Evolutionary conservation across 2,113 vertebrate genomes (phyloP).

Genomic region (Gopherus evgoodei): DNA sequence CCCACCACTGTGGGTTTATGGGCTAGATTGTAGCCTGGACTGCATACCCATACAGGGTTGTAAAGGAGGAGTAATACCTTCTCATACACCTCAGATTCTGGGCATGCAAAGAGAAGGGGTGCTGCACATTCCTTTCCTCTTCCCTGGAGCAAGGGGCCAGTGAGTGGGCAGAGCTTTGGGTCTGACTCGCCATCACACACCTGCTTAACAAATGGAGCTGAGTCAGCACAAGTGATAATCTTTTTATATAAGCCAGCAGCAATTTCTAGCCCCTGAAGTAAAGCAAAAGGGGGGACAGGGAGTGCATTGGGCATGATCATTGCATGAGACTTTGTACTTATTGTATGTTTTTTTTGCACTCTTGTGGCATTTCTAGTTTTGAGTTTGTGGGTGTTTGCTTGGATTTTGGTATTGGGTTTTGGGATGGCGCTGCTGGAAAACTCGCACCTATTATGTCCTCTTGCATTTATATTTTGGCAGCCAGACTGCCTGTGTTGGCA

Average conservation of each 20-base stretch:
- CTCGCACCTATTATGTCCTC: not conserved
- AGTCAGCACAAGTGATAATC: not conserved
- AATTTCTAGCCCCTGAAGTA: not conserved
- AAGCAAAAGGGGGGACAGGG: not conserved
- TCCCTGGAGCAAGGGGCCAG: not conserved
- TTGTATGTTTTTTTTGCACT: not conserved
- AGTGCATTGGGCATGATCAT: not conserved
- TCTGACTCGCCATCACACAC: not conserved
- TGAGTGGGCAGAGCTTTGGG: not conserved
- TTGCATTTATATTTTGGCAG: not conserved
- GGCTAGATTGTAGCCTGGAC: not conserved
- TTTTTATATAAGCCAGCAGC: not conserved
- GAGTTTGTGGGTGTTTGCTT: not conserved
- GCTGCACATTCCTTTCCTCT: not conserved
- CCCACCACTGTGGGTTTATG: not conserved
- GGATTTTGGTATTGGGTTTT: not conserved
- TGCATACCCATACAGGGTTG: not conserved
- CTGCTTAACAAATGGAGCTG: not conserved
- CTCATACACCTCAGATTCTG: not conserved
- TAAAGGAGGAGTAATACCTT: not conserved
- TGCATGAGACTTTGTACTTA: not conserved
- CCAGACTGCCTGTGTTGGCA: not conserved
- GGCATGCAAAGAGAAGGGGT: not conserved
- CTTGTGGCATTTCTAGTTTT: fast-evolving
- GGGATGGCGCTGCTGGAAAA: not conserved